Evolutionary conservation across 2,888 invertebrate genomes (phyloP), one percentile per base, ranked within the genome.

Genomic region (Eulithis testata): DNA sequence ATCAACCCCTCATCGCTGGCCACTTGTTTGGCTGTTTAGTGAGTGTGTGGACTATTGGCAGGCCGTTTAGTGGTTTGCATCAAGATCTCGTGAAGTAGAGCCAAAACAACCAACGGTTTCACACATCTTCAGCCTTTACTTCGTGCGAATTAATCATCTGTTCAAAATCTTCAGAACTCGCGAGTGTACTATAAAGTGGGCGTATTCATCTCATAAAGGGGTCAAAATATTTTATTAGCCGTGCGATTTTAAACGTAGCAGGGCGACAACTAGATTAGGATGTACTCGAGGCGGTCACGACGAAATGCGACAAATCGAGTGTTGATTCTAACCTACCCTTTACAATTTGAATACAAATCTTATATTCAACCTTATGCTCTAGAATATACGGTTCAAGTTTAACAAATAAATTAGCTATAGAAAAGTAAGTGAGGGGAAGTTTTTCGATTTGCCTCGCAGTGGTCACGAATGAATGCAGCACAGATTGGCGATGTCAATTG

Each of bases 211-310:
- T 88, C 84, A 86, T 92, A 90, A 91, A 91, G 87, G 93, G 93
- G 91, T 92, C 92, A 92, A 91, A 92, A 91, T 89, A 92, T 92
- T 93, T 92, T 93, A 92, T 92, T 92, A 93, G 92, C 91, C 91
- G 86, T 90, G 89, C 89, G 90, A 92, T 89, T 91, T 93, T 92
- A 93, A 93, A 86, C 85, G 82, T 89, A 86, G 87, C 85, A 81
- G 81, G 87, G 89, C 79, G 87, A 83, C 87, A 93, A 93, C 90
- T 81, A 87, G 90, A 91, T 93, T 92, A 91, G 78, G 79, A 82
- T 80, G 83, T 80, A 83, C 76, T 69, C 76, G 75, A 78, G 81
- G 83, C 84, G 83, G 76, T 72, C 66, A 64, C 69, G 51, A 11
- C 53, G 75, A 77, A 66, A 67, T 72, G 79, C 82, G 80, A 81